A percentile compares a stretch with the other conserved stretches of the same genome.
Conservation (phyloP, 2,113 vertebrate species). For the Gobio gobio region DNA sequence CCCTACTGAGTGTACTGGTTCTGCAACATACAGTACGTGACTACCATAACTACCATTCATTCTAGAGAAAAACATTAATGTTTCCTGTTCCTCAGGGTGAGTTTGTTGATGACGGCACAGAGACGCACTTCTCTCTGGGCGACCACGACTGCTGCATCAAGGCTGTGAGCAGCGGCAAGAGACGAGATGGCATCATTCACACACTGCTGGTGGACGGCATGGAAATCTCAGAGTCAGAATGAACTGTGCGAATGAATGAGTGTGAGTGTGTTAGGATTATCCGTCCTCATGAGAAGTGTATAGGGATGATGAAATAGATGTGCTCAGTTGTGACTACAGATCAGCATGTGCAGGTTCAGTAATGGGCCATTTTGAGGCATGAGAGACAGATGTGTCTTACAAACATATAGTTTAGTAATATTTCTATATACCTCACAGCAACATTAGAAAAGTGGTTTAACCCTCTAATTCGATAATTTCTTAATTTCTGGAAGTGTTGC, state of each 20-base stretch:
- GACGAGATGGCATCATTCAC: constrained; percentile 93
- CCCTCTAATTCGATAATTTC: neutral
- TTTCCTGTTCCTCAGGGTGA: constrained; percentile 81
- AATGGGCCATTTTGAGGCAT: neutral
- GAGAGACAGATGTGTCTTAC: constrained; percentile 10
- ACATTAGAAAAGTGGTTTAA: neutral
- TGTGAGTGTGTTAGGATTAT: neutral
- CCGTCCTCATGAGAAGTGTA: neutral
- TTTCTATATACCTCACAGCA: constrained; percentile 15
- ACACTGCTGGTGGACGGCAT: constrained; percentile 89
- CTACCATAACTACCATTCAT: neutral
- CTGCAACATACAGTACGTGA: neutral
- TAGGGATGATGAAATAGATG: neutral
- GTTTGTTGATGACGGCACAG: constrained; percentile 98
- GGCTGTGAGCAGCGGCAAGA: constrained; percentile 96
- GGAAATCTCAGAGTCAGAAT: constrained; percentile 88
- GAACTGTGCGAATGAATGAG: constrained; percentile 52
- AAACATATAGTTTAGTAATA: neutral
- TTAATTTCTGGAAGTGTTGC: neutral
- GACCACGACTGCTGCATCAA: constrained; percentile 93
- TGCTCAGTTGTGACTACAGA: neutral
- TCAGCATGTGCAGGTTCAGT: constrained; percentile 21
- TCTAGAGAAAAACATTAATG: neutral
- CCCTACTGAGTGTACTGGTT: neutral
- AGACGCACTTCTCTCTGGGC: constrained; percentile 92